A percentile compares a stretch with the other conserved stretches of the same genome.
phyloP scores from a whole-genome alignment of 2,113 vertebrate species.

The Actinemys pallida region DNA sequence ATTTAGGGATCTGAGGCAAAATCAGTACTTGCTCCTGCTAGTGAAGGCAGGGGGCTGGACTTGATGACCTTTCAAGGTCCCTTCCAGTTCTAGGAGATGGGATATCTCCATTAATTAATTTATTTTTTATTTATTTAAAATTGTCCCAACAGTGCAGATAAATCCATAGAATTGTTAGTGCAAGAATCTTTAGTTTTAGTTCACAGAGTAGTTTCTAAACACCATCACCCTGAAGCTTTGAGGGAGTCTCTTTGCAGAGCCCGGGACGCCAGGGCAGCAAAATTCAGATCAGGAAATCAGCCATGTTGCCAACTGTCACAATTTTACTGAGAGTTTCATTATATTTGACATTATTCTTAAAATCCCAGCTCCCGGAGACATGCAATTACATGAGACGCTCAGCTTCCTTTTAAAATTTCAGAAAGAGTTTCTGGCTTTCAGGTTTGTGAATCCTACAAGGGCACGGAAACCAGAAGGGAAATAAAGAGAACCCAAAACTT shows the following conservation, averaged over 20 bases:
- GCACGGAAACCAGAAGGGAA: background rate
- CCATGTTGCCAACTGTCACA: background rate
- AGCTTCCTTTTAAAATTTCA: background rate
- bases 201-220: background rate
- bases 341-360: background rate
- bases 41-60: too few relatives aligned
- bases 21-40: too few relatives aligned
- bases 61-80: too few relatives aligned
- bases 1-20: too few relatives aligned
- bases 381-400: background rate
- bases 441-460: background rate
- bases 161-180: background rate
- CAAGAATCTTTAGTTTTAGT: background rate
- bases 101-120: too few relatives aligned
- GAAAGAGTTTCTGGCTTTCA: background rate
- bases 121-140: background rate
- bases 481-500: accelerated
- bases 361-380: background rate
- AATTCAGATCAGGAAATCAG: background rate
- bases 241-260: background rate
- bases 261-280: background rate
- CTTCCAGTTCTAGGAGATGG: too few relatives aligned
- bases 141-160: background rate
- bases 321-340: background rate
- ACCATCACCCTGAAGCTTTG: background rate